Evolutionary conservation across 1,140 invertebrate genomes (phyloP).

Genomic region (Bursaphelenchus mucronatus): DNA sequence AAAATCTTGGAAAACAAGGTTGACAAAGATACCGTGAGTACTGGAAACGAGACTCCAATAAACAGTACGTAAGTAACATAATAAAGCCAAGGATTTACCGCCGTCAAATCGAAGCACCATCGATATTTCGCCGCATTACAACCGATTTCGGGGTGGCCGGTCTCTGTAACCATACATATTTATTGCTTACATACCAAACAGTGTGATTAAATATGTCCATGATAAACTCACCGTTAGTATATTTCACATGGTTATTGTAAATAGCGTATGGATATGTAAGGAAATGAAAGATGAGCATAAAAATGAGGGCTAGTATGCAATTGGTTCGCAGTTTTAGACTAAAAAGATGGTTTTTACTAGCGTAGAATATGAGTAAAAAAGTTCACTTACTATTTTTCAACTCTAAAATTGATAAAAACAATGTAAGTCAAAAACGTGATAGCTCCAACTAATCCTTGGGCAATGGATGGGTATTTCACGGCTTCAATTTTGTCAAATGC

Average conservation of each 20-base stretch:
- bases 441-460: constrained; percentile 31
- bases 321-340: constrained; percentile 34
- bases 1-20: constrained; percentile 48
- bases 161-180: no score
- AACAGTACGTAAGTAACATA: constrained; percentile 35
- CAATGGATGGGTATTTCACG: constrained; percentile 27
- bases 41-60: constrained; percentile 38
- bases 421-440: constrained; percentile 36
- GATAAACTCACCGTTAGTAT: constrained; percentile 3
- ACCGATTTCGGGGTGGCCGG: not conserved
- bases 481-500: constrained; percentile 22
- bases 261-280: constrained; percentile 47
- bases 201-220: not conserved
- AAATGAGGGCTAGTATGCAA: constrained; percentile 27
- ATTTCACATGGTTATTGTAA: constrained; percentile 12
- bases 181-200: not conserved
- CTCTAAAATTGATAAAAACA: constrained; percentile 33
- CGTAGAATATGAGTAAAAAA: not conserved
- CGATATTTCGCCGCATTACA: no score
- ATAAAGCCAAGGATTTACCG: constrained; percentile 38
- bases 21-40: constrained; percentile 39
- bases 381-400: constrained; percentile 32
- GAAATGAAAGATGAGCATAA: constrained; percentile 31
- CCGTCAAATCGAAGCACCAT: constrained; percentile 32
- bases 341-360: not conserved